Conservation (phyloP, 2,797 vertebrate genomes). For the Pangasius macronema region DNA sequence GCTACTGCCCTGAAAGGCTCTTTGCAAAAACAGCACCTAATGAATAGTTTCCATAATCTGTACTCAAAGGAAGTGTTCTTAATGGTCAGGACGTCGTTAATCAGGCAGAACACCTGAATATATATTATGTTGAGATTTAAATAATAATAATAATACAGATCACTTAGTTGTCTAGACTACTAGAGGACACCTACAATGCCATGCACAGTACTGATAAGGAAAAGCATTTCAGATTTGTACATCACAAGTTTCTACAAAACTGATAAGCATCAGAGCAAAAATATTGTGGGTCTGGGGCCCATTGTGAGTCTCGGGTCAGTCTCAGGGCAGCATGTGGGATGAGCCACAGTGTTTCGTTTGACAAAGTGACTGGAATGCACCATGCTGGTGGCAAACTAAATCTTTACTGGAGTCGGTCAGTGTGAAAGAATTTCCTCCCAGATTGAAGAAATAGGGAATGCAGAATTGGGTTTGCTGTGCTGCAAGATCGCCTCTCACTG, state of each 20-base stretch:
- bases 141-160: neutral
- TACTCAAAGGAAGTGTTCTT: neutral
- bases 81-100: neutral
- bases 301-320: conserved; percentile 33
- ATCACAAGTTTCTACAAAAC: neutral
- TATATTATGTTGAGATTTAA: neutral
- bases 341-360: conserved; percentile 27
- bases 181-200: neutral
- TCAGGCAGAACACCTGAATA: neutral
- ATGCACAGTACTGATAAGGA: neutral
- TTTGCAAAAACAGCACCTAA: neutral
- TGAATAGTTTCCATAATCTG: conserved; percentile 20
- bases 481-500: conserved; percentile 25
- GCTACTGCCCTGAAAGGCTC: conserved; percentile 23
- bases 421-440: conserved; percentile 41
- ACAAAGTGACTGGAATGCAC: conserved; percentile 25
- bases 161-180: neutral
- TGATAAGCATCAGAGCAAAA: conserved; percentile 15
- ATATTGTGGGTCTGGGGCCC: conserved; percentile 5
- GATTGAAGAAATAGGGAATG: conserved; percentile 38
- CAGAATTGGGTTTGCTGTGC: conserved; percentile 9
- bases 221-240: neutral
- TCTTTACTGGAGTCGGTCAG: conserved; percentile 35
- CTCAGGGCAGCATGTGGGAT: conserved; percentile 30
- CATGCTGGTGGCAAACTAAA: conserved; percentile 32